phyloP scores from a whole-genome alignment of 2,797 vertebrate genomes.

The Brachyrhaphis roseni region DNA sequence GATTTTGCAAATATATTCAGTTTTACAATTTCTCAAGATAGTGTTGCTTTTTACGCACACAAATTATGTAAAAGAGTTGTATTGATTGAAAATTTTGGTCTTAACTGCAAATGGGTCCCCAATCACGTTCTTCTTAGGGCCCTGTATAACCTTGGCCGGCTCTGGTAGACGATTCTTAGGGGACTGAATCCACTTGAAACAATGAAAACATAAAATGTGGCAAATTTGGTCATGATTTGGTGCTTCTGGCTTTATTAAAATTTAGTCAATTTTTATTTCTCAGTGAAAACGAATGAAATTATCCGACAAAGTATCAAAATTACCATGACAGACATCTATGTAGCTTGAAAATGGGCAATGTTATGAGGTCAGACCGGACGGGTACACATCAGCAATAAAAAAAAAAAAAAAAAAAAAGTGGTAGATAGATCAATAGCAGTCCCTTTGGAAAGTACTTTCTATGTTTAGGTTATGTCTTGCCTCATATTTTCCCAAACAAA shows the following conservation, averaged over 20 bases:
- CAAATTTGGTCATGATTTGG: slow-evolving; percentile 23
- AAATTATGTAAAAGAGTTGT: background rate
- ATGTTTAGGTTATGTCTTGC: slow-evolving; percentile 14
- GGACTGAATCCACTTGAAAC: slow-evolving; percentile 60
- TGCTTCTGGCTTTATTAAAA: slow-evolving; percentile 37
- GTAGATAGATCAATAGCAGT: background rate
- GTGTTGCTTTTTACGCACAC: background rate
- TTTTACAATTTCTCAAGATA: background rate
- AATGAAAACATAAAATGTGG: slow-evolving; percentile 29
- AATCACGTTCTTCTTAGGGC: background rate
- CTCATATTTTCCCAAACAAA: slow-evolving; percentile 8
- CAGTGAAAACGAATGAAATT: slow-evolving; percentile 29
- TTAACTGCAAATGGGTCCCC: background rate
- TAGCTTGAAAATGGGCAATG: slow-evolving; percentile 15
- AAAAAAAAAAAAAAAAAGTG: background rate
- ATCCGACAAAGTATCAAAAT: slow-evolving; percentile 15
- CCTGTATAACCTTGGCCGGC: background rate
- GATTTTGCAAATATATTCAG: background rate
- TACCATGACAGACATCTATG: slow-evolving; percentile 18
- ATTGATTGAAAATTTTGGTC: background rate
- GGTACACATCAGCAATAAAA: slow-evolving; percentile 22
- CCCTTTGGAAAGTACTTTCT: background rate
- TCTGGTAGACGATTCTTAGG: slow-evolving; percentile 58
- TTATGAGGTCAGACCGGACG: slow-evolving; percentile 12
- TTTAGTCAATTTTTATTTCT: slow-evolving; percentile 43